Evolutionary conservation across 2,797 vertebrate species (phyloP).

Genomic region (Pelobates cultripes): DNA sequence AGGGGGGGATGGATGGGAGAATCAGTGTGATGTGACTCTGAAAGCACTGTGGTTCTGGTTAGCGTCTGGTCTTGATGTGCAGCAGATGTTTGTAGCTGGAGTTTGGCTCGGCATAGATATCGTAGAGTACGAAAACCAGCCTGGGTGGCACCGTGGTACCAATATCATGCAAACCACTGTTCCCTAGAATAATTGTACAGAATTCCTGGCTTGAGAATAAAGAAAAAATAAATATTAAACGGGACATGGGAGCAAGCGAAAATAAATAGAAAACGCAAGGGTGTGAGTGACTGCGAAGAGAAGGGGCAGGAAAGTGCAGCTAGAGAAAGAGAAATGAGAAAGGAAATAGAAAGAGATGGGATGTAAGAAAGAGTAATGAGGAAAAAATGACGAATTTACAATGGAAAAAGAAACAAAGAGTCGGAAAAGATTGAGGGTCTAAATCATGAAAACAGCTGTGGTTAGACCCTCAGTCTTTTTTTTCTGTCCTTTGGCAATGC

Average conservation of each 20-base stretch:
- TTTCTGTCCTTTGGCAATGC: too few species aligned
- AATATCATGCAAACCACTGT: slow-evolving; percentile 26
- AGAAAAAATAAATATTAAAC: slow-evolving; percentile 13
- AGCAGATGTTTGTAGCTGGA: slow-evolving; percentile 53
- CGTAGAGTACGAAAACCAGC: slow-evolving; percentile 33
- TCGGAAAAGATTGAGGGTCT: background rate
- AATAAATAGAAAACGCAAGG: background rate
- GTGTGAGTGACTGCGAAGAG: background rate
- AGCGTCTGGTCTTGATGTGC: slow-evolving; percentile 52
- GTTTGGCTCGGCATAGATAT: slow-evolving; percentile 45
- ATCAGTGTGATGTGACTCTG: slow-evolving; percentile 42
- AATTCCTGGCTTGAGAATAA: slow-evolving; percentile 35
- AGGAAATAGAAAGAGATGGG: background rate
- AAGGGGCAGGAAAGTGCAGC: background rate
- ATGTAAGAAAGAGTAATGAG: slow-evolving; percentile 3
- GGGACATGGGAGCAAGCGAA: slow-evolving; percentile 23
- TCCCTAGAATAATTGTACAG: slow-evolving; percentile 40
- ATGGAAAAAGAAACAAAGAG: background rate
- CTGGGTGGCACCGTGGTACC: slow-evolving; percentile 48
- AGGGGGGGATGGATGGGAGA: slow-evolving; percentile 34
- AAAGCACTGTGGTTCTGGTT: slow-evolving; percentile 47
- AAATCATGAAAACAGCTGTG: background rate
- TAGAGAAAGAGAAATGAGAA: background rate
- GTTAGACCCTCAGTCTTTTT: too few species aligned
- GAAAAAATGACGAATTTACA: background rate